phyloP scores from a whole-genome alignment of 2,888 invertebrate species.

The Stegana nigrithorax region DNA sequence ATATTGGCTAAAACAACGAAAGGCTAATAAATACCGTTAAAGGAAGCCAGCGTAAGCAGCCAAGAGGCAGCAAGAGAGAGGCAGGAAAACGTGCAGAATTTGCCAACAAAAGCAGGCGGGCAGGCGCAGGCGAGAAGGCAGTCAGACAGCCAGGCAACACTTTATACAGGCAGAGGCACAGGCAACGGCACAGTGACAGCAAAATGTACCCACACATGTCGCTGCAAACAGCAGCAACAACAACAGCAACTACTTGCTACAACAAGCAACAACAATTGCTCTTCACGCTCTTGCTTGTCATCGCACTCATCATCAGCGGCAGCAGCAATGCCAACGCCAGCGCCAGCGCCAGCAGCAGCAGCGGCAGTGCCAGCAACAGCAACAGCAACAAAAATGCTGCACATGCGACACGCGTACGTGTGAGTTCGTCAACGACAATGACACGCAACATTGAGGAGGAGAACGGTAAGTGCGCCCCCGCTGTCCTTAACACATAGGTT shows the following conservation, averaged over 20 bases:
- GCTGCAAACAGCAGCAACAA: no score
- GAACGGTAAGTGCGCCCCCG: slow-evolving; percentile 60
- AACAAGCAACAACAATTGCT: no score
- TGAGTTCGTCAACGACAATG: slow-evolving; percentile 63
- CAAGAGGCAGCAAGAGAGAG: background rate
- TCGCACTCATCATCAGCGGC: slow-evolving; percentile 37
- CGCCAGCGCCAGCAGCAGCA: no score
- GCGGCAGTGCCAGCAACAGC: background rate
- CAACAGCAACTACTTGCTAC: no score
- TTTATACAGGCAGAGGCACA: no score
- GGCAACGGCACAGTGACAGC: no score
- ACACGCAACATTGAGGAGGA: slow-evolving; percentile 68
- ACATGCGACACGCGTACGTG: slow-evolving; percentile 56
- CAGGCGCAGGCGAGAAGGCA: no score
- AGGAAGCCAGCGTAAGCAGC: background rate
- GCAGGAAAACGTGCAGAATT: slow-evolving; percentile 25
- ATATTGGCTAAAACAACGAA: no score
- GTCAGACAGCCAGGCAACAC: no score
- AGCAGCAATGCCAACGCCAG: no score
- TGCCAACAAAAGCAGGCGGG: slow-evolving; percentile 22
- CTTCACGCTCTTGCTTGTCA: slow-evolving; percentile 40
- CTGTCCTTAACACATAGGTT: background rate
- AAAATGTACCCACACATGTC: no score
- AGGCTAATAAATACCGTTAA: slow-evolving; percentile 11
- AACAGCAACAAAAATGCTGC: background rate